Percentiles rank a stretch among this genome's conserved stretches.
These are phyloP conservation scores for Sitodiplosis mosellana DNA, from an alignment of 1,140 invertebrate genomes.

Conservation along the genomic window DNA sequence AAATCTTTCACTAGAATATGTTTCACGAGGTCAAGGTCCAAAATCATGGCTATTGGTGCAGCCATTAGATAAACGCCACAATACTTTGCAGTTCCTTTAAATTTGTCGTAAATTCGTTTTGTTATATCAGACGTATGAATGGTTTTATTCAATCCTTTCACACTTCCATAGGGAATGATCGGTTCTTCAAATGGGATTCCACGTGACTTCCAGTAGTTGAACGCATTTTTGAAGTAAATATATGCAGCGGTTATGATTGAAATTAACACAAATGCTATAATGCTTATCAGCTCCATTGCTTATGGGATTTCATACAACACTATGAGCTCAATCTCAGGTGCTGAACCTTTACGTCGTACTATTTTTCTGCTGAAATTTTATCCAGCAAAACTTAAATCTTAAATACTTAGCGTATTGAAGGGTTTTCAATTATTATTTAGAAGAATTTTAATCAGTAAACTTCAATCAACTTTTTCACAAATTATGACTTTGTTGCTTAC, in stretches of 20 bases:
- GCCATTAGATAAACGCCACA: slow-evolving; percentile 29
- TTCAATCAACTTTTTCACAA: too few relatives aligned
- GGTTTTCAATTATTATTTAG: too few relatives aligned
- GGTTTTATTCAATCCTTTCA: background rate
- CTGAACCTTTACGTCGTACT: too few relatives aligned
- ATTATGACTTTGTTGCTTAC: too few relatives aligned
- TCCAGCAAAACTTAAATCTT: too few relatives aligned
- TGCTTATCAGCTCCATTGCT: too few relatives aligned
- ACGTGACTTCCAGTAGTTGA: background rate
- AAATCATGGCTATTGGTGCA: slow-evolving; percentile 25
- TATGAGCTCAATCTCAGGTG: too few relatives aligned
- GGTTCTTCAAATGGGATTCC: background rate
- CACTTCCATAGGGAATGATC: slow-evolving; percentile 1
- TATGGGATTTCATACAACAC: too few relatives aligned
- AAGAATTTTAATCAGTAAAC: too few relatives aligned
- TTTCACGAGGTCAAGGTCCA: slow-evolving; percentile 34
- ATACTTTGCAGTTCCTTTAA: background rate
- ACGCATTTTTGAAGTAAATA: background rate
- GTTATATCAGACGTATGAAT: background rate
- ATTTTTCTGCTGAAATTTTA: too few relatives aligned
- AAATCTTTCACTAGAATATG: slow-evolving; percentile 33
- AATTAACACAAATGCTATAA: too few relatives aligned
- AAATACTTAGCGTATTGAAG: too few relatives aligned
- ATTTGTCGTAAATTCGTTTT: background rate
- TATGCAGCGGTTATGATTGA: background rate